These are phyloP conservation scores for Microplitis manilae DNA, from an alignment of 2,888 invertebrate genomes.

Conservation along the genomic window DNA sequence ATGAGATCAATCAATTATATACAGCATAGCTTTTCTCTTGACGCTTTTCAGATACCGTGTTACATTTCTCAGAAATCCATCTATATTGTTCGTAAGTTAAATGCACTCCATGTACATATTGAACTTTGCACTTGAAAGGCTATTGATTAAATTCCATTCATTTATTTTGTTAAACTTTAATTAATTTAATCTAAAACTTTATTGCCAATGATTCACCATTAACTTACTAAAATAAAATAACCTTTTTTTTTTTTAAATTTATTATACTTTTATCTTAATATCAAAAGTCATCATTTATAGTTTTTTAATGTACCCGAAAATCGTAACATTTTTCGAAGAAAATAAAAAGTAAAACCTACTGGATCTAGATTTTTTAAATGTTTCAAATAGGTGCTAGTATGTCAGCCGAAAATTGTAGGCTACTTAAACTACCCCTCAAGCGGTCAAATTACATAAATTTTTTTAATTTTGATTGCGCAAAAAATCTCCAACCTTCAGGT, in stretches of 20 bases:
- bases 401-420: no score
- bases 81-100: slow-evolving; percentile 1
- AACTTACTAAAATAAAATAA: background rate
- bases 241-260: background rate
- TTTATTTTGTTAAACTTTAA: slow-evolving; percentile 1
- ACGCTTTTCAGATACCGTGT: slow-evolving; percentile 7
- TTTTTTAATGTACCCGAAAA: no score
- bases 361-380: no score
- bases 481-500: no score
- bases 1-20: slow-evolving; percentile 44
- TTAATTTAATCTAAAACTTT: background rate
- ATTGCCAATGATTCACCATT: background rate
- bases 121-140: background rate
- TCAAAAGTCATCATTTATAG: background rate
- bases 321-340: no score
- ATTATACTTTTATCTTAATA: background rate
- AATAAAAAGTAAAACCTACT: no score
- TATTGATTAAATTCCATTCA: background rate
- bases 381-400: no score
- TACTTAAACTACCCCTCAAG: no score
- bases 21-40: slow-evolving; percentile 5
- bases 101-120: background rate
- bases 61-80: slow-evolving; percentile 2
- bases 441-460: no score
- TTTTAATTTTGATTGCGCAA: no score